Evolutionary conservation across 1,140 invertebrate species (phyloP), one percentile per base, ranked within the genome.

Genomic region (Solen grandis): DNA sequence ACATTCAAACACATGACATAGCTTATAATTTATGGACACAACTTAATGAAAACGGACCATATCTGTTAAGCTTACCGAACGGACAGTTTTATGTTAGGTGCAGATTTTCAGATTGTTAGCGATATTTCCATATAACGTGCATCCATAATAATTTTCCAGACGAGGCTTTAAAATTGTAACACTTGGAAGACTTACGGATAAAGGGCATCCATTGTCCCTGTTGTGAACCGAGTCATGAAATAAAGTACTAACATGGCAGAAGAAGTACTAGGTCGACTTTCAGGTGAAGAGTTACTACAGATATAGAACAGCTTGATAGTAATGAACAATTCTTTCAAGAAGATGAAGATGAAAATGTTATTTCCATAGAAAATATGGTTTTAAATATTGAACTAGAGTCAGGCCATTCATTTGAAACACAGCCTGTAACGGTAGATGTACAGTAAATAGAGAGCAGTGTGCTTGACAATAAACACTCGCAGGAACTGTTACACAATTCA

Each of bases 81-180:
- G 68, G 68, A 35, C 13, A 50, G 50, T 55, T 55, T 19, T 72
- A 72, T 25, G 52, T 72, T 55, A 31, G 68, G 27, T 72, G 68
- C 46, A 31, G 22, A 16, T 72, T 72, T 72, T 29, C 54, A 3
- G 68, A 72, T 5, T 72, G 68, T 55, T 16, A 13, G 46, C 13
- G 68, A 31, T 72, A 72, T 41, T 72, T 50, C 35, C 68, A 72
- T 55, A 2, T 72, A 57, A 46, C 22, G 33, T 72, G 68, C 35
- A 72, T 72, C n/a, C 68, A 72, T 41, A 27, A 46, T 35, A 55
- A 46, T 2, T 72, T 72, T 72, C 68, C 68, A 22, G 68, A 72
- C n/a, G 68, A 72, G 29, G 31, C 33, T 14, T 55, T 72, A 55
- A 72, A 72, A 35, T n/a, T 35, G 1, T 55, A 46, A n/a, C 68